Base-by-base conservation (phyloP, 1,140 invertebrate genomes). In the Drosophila malerkotliana region DNA sequence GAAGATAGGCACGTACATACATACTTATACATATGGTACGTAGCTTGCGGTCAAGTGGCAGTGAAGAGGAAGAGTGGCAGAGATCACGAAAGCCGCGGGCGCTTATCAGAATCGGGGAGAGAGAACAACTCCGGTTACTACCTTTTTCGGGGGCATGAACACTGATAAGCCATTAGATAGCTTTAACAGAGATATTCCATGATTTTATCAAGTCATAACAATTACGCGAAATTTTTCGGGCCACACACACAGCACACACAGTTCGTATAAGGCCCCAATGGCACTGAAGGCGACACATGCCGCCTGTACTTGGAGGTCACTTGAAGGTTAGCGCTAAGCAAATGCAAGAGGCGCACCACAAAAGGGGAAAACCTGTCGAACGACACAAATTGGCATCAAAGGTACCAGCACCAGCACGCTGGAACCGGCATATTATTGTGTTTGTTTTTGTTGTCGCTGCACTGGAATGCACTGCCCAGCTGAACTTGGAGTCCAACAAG, bases 261-360 rank as follows among this genome's bases (percentile, higher is more conserved):
- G 39, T 51, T 37, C 48, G 21, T 52, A 60, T 9, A 60, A 54
- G 21, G 28, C 73, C 34, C 68, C 51, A 55, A 62, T 30, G 24
- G n/a, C 41, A 12, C 14, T 15, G 57, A 28, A 54, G 37, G 30
- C 62, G 48, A 72, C 66, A 77, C 66, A 53, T 59, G 69, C 56
- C 14, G 41, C 14, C 51, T 32, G 41, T 54, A 56, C 59, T 52
- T 71, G 21, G 60, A 75, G 83, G 83, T 88, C 83, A 88, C 57
- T 79, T 88, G 83, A 88, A 88, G 83, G 83, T 88, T 89, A 88
- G 76, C 72, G 79, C 63, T 58, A 79, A 51, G 57, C 59, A 72
- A 74, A 58, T 64, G 67, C 39, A 53, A 67, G 28, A 56, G 51
- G 30, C 64, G 30, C 55, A 44, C 41, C 10, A 55, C 6, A 34